Percentiles rank a stretch among this genome's conserved stretches.
Evolutionary conservation across 2,797 vertebrate species (phyloP).

Genomic region (Girardinus metallicus): DNA sequence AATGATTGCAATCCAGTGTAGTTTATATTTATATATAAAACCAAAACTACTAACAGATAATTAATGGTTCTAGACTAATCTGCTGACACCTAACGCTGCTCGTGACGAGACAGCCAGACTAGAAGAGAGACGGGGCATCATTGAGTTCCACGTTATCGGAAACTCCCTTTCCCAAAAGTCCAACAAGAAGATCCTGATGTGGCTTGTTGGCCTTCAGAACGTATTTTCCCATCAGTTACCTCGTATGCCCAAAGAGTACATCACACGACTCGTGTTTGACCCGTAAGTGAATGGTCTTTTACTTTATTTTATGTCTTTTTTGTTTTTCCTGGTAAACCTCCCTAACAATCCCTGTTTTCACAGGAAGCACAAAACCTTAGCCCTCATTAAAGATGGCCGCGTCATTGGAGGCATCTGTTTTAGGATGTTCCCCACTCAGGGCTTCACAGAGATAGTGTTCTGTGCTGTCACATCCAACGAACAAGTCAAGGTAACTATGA

Average conservation of each 20-base stretch:
- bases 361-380: conserved; percentile 98
- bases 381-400: conserved; percentile 96
- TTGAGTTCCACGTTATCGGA: conserved; percentile 98
- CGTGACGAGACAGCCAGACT: conserved; percentile 95
- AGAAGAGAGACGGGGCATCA: conserved; percentile 95
- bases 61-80: conserved; percentile 83
- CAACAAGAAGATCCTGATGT: conserved; percentile 98
- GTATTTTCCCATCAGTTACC: conserved; percentile 98
- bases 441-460: conserved; percentile 98
- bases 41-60: background rate
- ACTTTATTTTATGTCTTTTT: background rate
- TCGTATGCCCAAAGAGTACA: conserved; percentile 99
- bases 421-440: conserved; percentile 98
- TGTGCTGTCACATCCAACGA: conserved; percentile 98
- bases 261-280: conserved; percentile 97
- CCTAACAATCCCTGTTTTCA: background rate
- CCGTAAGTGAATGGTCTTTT: conserved; percentile 82
- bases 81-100: conserved; percentile 94
- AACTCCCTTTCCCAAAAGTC: conserved; percentile 97
- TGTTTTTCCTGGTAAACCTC: background rate
- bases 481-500: conserved; percentile 92
- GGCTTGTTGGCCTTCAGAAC: conserved; percentile 97
- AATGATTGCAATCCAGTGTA: background rate
- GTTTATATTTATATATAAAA: background rate
- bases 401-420: conserved; percentile 99